These are phyloP conservation scores for Drosophila emarginata DNA, from an alignment of 2,888 invertebrate species.

Conservation along the genomic window DNA sequence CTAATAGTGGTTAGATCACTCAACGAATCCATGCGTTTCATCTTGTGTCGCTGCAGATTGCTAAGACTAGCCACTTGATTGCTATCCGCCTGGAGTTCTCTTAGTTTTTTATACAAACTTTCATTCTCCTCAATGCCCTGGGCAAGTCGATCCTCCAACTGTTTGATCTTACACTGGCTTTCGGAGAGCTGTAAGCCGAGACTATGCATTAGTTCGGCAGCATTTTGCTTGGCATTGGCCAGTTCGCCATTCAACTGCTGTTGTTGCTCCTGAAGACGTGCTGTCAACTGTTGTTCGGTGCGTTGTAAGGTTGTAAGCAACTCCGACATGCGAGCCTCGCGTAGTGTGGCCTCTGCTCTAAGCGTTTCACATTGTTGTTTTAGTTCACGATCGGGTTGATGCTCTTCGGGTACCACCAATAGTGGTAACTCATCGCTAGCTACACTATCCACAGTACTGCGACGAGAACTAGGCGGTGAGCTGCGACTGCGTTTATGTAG, in stretches of 20 bases:
- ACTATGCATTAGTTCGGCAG: constrained; percentile 87
- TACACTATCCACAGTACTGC: constrained; percentile 86
- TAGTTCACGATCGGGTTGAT: constrained; percentile 84
- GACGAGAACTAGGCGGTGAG: constrained; percentile 85
- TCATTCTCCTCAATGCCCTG: constrained; percentile 91
- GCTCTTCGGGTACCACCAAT: constrained; percentile 80
- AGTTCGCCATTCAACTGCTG: constrained; percentile 85
- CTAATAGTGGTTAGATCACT: constrained; percentile 92
- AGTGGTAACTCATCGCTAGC: constrained; percentile 74
- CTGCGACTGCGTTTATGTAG: constrained; percentile 86
- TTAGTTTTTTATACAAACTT: constrained; percentile 87
- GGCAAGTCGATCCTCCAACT: constrained; percentile 84
- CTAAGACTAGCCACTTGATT: constrained; percentile 76
- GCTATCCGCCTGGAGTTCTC: constrained; percentile 87
- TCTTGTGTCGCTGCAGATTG: constrained; percentile 80
- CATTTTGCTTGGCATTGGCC: constrained; percentile 87
- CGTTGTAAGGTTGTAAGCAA: constrained; percentile 89
- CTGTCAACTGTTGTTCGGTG: constrained; percentile 89
- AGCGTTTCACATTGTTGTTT: constrained; percentile 89
- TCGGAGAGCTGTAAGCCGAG: constrained; percentile 87
- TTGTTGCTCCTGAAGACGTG: constrained; percentile 87
- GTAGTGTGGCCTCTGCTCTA: constrained; percentile 88
- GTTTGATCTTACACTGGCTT: constrained; percentile 84
- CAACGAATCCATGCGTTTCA: constrained; percentile 88
- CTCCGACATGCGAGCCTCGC: constrained; percentile 91